Conservation (phyloP, 2,797 vertebrate genomes). For the Sebastes cheni region DNA sequence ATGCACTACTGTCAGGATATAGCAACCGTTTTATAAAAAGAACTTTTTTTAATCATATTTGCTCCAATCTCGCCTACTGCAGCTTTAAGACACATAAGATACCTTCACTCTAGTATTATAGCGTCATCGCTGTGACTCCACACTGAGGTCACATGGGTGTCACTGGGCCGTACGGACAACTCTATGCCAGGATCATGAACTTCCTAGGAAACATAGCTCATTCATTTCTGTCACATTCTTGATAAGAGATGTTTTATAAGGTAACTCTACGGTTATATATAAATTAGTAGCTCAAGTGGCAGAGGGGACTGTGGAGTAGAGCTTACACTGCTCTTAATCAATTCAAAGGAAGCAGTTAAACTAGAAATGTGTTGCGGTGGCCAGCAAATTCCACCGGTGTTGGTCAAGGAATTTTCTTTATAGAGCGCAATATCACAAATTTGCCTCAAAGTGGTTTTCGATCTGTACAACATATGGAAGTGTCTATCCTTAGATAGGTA, state of each 20-base stretch:
- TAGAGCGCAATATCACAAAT: background rate
- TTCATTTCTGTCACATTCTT: constrained; percentile 11
- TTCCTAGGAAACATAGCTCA: background rate
- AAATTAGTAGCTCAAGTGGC: background rate
- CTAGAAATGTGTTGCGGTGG: background rate
- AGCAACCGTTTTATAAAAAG: accelerated
- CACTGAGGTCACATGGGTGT: constrained; percentile 1
- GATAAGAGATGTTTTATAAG: background rate
- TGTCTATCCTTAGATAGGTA: background rate
- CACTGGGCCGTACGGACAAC: constrained; percentile 3
- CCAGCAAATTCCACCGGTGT: background rate
- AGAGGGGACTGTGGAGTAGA: background rate
- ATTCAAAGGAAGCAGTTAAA: background rate
- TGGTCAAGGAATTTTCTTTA: background rate
- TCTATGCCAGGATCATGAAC: background rate
- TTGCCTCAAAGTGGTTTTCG: background rate
- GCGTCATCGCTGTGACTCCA: background rate
- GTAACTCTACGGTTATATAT: background rate
- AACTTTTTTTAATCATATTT: too few species aligned
- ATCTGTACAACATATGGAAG: background rate
- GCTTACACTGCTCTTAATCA: background rate
- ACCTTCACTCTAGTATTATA: background rate
- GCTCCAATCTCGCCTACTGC: too few species aligned
- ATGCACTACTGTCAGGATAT: too few species aligned
- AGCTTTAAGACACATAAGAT: background rate